These are phyloP conservation scores for Rambutsinella grinnellia DNA, from an alignment of 2,888 invertebrate genomes.

Conservation along the genomic window DNA sequence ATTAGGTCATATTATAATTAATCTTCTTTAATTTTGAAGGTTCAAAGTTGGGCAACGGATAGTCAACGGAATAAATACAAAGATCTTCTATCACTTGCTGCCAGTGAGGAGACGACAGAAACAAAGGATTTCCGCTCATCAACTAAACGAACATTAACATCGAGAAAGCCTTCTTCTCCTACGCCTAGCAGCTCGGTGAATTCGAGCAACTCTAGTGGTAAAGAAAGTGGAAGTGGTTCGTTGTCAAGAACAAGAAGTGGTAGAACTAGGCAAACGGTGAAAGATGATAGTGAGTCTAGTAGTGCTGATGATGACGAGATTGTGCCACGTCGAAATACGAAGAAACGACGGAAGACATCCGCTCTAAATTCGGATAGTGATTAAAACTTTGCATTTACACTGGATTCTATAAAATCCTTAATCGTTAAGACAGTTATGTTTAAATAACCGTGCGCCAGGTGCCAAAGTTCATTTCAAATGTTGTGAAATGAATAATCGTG, in stretches of 20 bases:
- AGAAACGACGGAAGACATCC: conserved; percentile 86
- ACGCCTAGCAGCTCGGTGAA: conserved; percentile 31
- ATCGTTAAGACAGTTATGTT: no score
- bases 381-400: conserved; percentile 74
- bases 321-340: conserved; percentile 86
- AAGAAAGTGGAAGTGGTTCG: conserved; percentile 27
- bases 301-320: conserved; percentile 86
- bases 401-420: no score
- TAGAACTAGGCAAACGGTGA: conserved; percentile 66
- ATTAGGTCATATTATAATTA: no score
- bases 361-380: conserved; percentile 90
- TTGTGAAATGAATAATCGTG: no score
- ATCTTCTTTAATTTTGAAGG: conserved; percentile 44
- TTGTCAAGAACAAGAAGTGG: conserved; percentile 61
- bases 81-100: conserved; percentile 89
- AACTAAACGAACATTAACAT: conserved; percentile 68
- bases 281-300: conserved; percentile 65
- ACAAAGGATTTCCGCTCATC: conserved; percentile 55
- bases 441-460: no score
- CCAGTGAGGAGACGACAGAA: conserved; percentile 79
- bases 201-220: conserved; percentile 26
- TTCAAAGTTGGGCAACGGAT: conserved; percentile 74
- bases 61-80: conserved; percentile 91
- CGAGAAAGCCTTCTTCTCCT: conserved; percentile 44
- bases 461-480: no score